Conservation (phyloP, 2,888 invertebrate genomes). For the Epirrita christyi region DNA sequence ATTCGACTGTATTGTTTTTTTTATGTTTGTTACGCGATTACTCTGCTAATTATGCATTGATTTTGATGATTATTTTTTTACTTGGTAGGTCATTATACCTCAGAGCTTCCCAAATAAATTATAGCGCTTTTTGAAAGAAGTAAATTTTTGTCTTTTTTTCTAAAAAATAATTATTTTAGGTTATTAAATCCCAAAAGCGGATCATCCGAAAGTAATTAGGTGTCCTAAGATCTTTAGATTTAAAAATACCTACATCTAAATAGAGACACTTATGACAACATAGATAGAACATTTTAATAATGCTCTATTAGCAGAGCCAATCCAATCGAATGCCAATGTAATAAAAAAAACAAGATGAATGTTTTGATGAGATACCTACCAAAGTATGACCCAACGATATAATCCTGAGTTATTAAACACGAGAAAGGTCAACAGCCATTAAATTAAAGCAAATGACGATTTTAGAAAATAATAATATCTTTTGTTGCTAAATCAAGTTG, state of each 20-base stretch:
- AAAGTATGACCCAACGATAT: conserved; percentile 30
- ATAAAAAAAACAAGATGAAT: conserved; percentile 33
- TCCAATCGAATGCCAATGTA: conserved; percentile 18
- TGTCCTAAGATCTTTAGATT: neutral
- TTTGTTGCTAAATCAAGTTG: conserved; percentile 26
- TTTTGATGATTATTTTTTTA: too few species aligned
- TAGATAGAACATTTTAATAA: neutral
- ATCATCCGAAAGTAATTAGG: neutral
- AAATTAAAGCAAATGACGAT: conserved; percentile 39
- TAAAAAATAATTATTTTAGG: too few species aligned
- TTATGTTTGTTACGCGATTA: too few species aligned
- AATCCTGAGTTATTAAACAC: conserved; percentile 38
- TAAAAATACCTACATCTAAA: too few species aligned
- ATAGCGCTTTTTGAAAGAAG: too few species aligned
- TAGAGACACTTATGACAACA: too few species aligned
- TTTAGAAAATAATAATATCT: conserved; percentile 24
- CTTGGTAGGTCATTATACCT: too few species aligned
- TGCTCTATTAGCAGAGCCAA: conserved; percentile 8
- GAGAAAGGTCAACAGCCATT: conserved; percentile 48
- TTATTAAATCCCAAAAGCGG: too few species aligned
- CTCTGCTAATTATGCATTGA: too few species aligned
- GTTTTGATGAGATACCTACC: conserved; percentile 26
- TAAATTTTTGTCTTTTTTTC: too few species aligned
- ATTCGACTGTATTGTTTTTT: too few species aligned
- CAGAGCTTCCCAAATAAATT: too few species aligned